Base-by-base conservation (phyloP, 2,113 vertebrate species). In the Gobius niger region DNA sequence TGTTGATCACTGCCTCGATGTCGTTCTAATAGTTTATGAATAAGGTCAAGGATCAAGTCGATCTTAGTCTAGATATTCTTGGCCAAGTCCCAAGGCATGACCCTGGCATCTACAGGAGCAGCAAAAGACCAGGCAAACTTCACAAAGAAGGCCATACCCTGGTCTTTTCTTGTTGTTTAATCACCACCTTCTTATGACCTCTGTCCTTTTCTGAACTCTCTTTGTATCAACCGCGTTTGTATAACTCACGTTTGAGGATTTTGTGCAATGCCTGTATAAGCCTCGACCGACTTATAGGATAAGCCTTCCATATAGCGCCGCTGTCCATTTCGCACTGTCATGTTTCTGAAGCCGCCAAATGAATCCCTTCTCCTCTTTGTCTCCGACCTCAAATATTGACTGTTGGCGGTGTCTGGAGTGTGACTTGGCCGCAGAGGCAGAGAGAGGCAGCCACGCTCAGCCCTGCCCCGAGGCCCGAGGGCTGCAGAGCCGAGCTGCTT, bases 351-450 rank as follows among this genome's bases (percentile, higher is more conserved):
- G 75, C 54, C 70, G 75, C 82, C 86, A 87, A 90, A 91, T 87
- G 77, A 88, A 90, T 89, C 83, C 77, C 81, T 85, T 82, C 80
- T 82, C 81, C 78, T 89, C 89, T 91, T 91, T 93, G 90, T 91
- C 88, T 90, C 78, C 18, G 70, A 88, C 86, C 87, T 90, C 89
- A 92, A 90, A 92, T 92, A 91, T 93, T 91, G 90, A 90, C 87
- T 89, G 85, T 85, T 84, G 86, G 86, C 85, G 85, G 90, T 85
- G 89, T 89, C 83, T 63, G 78, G 75, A 74, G 84, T 78, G 80
- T 71, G 83, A 73, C 86, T 87, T 79, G 84, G 79, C 85, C 82
- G 74, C 68, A 59, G 59, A 87, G 75, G 76, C 82, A 81, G 70
- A 87, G 71, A 69, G 73, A 76, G 76, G 65, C 18, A 11, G 74